A percentile compares a stretch with the other conserved stretches of the same genome.
Evolutionary conservation across 2,797 vertebrate species (phyloP).

Genomic region (Cirrhinus mrigala): DNA sequence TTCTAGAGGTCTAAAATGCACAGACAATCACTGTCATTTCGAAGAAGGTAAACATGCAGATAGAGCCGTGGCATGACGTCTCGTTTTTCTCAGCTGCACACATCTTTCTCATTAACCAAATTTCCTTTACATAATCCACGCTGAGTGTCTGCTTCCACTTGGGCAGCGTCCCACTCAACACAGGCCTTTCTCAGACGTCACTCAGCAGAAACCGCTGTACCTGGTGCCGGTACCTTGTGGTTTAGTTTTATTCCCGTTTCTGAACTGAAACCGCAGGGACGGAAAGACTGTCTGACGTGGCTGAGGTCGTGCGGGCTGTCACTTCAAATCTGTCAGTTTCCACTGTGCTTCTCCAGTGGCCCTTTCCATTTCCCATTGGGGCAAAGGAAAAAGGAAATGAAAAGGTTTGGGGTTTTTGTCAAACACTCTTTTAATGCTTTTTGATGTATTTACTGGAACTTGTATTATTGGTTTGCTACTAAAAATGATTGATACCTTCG

Average conservation of each 20-base stretch:
- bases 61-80: neutral
- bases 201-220: neutral
- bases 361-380: neutral
- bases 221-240: slow-evolving; percentile 12
- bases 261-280: slow-evolving; percentile 65
- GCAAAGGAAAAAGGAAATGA: slow-evolving; percentile 10
- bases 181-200: slow-evolving; percentile 8
- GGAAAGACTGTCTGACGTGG: slow-evolving; percentile 68
- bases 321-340: slow-evolving; percentile 68
- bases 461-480: neutral
- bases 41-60: slow-evolving; percentile 8
- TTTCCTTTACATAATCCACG: slow-evolving; percentile 44
- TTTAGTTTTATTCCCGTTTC: slow-evolving; percentile 3
- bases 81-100: neutral
- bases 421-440: neutral
- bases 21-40: neutral
- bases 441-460: neutral
- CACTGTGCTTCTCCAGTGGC: slow-evolving; percentile 22
- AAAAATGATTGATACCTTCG: neutral
- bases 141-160: slow-evolving; percentile 34
- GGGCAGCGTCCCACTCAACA: neutral
- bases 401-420: slow-evolving; percentile 16
- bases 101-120: slow-evolving; percentile 6
- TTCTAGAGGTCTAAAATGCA: slow-evolving; percentile 11
- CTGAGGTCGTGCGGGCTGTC: slow-evolving; percentile 74